Evolutionary conservation across 2,888 invertebrate species (phyloP).

Genomic region (Andrena bicolor): DNA sequence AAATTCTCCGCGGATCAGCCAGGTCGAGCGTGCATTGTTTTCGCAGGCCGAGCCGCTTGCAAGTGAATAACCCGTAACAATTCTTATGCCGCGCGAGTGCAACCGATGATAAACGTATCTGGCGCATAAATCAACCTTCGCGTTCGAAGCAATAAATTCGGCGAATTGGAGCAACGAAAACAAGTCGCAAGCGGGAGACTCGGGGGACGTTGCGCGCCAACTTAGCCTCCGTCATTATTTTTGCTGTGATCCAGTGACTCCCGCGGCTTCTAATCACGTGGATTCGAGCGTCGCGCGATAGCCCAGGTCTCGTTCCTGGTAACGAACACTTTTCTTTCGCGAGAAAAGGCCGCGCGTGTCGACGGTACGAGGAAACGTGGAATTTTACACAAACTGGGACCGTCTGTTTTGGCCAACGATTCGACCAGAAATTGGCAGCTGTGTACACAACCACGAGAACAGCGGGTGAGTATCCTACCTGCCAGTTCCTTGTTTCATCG

Average conservation of each 20-base stretch:
- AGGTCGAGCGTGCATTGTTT: conserved; percentile 45
- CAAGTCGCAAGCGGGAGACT: conserved; percentile 31
- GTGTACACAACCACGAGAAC: conserved; percentile 18
- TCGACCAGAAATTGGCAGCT: conserved; percentile 29
- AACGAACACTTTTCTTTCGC: neutral
- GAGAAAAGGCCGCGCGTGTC: conserved; percentile 14
- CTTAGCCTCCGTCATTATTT: conserved; percentile 23
- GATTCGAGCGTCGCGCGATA: neutral
- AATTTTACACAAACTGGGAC: conserved; percentile 31
- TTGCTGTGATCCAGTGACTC: conserved; percentile 32
- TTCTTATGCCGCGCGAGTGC: conserved; percentile 31
- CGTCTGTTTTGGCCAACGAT: conserved; percentile 25
- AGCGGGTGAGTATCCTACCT: conserved; percentile 47
- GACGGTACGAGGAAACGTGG: conserved; percentile 1
- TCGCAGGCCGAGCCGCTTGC: conserved; percentile 17
- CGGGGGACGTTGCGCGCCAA: conserved; percentile 10
- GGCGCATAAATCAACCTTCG: conserved; percentile 55
- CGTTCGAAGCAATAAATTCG: conserved; percentile 45
- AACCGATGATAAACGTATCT: conserved; percentile 60
- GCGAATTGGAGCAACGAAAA: conserved; percentile 49
- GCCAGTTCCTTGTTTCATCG: conserved; percentile 22
- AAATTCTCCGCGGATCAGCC: conserved; percentile 36
- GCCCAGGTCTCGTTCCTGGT: neutral
- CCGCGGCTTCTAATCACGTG: conserved; percentile 1
- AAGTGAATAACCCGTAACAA: conserved; percentile 44